Evolutionary conservation across 2,888 invertebrate species (phyloP).

Genomic region (Malthinus flaveolus): DNA sequence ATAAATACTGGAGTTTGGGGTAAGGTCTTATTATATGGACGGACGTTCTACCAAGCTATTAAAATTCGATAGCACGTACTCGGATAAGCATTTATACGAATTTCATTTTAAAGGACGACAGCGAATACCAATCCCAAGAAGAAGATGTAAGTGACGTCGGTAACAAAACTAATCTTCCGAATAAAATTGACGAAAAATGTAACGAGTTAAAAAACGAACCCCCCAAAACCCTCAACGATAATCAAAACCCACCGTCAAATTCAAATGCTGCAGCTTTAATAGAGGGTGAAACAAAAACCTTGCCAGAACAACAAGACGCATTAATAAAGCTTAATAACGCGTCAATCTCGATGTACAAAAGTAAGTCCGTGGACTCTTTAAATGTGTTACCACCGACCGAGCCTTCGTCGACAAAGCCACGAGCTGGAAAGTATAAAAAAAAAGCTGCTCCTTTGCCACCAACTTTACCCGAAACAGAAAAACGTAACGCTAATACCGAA

Average conservation of each 20-base stretch:
- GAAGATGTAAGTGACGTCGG: slow-evolving; percentile 42
- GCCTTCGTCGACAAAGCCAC: slow-evolving; percentile 14
- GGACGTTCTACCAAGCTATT: too few species aligned
- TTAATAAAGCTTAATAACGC: neutral
- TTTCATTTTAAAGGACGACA: slow-evolving; percentile 14
- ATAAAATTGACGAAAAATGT: too few species aligned
- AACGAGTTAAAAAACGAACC: neutral
- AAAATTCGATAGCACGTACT: too few species aligned
- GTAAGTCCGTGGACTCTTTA: slow-evolving; percentile 12
- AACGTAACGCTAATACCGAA: slow-evolving; percentile 22
- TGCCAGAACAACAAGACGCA: neutral
- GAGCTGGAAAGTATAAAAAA: slow-evolving; percentile 60
- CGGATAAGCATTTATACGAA: too few species aligned
- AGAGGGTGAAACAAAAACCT: too few species aligned
- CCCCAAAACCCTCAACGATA: neutral
- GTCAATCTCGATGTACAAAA: slow-evolving; percentile 8
- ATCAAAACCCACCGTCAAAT: neutral
- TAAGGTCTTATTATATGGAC: too few species aligned
- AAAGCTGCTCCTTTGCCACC: slow-evolving; percentile 58
- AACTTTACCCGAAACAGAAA: slow-evolving; percentile 17
- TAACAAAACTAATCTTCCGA: too few species aligned
- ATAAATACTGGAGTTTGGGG: too few species aligned
- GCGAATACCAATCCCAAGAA: slow-evolving; percentile 26
- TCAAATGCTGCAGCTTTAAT: too few species aligned
- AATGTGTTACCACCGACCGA: neutral